These are phyloP conservation scores for Neodontobutis hainanensis DNA, from an alignment of 2,113 vertebrate genomes.

Conservation along the genomic window DNA sequence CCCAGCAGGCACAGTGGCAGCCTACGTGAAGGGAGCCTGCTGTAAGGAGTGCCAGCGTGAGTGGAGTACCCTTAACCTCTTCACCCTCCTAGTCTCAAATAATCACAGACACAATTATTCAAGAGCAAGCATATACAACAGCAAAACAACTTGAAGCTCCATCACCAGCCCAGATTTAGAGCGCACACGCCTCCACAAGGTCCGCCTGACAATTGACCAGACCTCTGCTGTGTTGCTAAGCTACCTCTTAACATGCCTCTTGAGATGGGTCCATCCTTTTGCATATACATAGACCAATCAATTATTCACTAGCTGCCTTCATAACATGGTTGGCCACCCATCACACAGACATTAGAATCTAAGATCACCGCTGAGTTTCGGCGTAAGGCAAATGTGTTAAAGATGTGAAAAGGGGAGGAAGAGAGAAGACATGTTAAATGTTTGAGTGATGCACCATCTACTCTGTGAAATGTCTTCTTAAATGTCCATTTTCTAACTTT, in stretches of 20 bases:
- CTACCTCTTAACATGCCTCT: conserved; percentile 75
- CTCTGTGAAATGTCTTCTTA: conserved; percentile 24
- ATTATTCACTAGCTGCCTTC: conserved; percentile 74
- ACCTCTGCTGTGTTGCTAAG: conserved; percentile 77
- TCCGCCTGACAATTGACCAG: conserved; percentile 76
- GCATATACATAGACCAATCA: conserved; percentile 75
- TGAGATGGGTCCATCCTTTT: conserved; percentile 66
- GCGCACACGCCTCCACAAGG: conserved; percentile 63
- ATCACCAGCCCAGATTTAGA: conserved; percentile 40
- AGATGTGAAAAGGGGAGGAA: conserved; percentile 25
- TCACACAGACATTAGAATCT: conserved; percentile 60
- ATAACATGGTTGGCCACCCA: conserved; percentile 71
- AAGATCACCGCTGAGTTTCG: conserved; percentile 32
- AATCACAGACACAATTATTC: conserved; percentile 40
- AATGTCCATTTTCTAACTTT: conserved; percentile 48
- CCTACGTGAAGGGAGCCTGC: conserved; percentile 91
- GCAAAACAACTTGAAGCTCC: conserved; percentile 17
- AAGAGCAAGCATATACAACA: conserved; percentile 37
- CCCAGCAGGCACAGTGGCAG: conserved; percentile 81
- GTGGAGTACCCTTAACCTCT: conserved; percentile 69
- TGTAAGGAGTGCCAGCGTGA: conserved; percentile 96
- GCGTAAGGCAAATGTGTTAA: conserved; percentile 40
- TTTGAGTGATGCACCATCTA: conserved; percentile 18
- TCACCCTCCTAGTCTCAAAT: conserved; percentile 50
- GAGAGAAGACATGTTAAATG: conserved; percentile 28